Conservation (phyloP, 2,888 invertebrate species). For the Camponotus fellah region DNA sequence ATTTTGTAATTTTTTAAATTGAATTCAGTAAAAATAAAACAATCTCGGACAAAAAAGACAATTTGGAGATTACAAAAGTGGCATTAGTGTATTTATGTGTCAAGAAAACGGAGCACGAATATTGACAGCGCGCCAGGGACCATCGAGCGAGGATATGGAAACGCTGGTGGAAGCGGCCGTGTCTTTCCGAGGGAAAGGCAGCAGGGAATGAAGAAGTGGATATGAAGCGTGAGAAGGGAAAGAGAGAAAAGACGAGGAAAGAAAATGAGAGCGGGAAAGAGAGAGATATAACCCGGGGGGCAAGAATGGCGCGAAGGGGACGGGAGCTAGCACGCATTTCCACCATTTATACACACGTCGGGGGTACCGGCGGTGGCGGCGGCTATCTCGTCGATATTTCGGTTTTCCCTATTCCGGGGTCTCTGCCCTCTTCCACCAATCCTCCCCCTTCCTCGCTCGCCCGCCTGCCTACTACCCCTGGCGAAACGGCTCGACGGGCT, state of each 20-base stretch:
- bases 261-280: conserved; percentile 16
- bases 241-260: conserved; percentile 12
- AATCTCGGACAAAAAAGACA: background rate
- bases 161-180: conserved; percentile 33
- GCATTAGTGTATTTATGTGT: conserved; percentile 29
- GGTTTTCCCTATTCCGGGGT: conserved; percentile 73
- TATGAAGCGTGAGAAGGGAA: conserved; percentile 23
- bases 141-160: conserved; percentile 53
- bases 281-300: conserved; percentile 26
- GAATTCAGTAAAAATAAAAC: conserved; percentile 13
- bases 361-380: conserved; percentile 57
- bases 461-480: conserved; percentile 53
- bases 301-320: conserved; percentile 30
- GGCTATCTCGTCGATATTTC: conserved; percentile 79
- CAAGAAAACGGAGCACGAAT: conserved; percentile 22
- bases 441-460: conserved; percentile 28
- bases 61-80: conserved; percentile 24
- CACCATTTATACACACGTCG: conserved; percentile 72
- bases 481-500: conserved; percentile 61
- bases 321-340: conserved; percentile 69
- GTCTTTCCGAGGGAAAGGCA: conserved; percentile 39
- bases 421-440: conserved; percentile 53
- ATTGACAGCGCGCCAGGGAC: conserved; percentile 46
- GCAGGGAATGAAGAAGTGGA: conserved; percentile 21
- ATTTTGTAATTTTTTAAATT: conserved; percentile 10